Evolutionary conservation across 1,140 invertebrate genomes (phyloP).

Genomic region (Ericerus pela): DNA sequence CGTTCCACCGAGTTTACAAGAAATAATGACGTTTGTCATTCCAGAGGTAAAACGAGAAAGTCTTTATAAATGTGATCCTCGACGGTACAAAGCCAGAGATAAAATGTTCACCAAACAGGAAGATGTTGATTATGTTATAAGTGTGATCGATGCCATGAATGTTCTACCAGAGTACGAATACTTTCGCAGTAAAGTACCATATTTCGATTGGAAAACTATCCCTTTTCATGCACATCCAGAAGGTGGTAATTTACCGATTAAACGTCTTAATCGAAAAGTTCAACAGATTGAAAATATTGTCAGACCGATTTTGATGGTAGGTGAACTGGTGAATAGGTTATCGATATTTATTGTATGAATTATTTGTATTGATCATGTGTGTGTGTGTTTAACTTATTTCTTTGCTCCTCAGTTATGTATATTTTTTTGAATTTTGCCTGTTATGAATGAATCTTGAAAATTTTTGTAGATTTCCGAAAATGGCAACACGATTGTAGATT

Average conservation of each 20-base stretch:
- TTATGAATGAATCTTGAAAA: background rate
- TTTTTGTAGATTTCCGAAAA: constrained; percentile 21
- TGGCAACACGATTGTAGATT: constrained; percentile 65
- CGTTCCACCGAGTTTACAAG: too few species aligned
- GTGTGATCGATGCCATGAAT: constrained; percentile 14
- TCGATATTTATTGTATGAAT: background rate
- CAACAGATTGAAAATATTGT: constrained; percentile 79
- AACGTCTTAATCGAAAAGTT: constrained; percentile 59
- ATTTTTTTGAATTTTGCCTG: background rate
- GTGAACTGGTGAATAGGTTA: background rate
- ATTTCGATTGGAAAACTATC: constrained; percentile 46
- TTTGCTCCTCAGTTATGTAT: too few species aligned
- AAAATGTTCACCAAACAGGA: constrained; percentile 57
- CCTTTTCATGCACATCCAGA: constrained; percentile 57
- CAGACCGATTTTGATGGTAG: constrained; percentile 49
- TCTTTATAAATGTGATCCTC: constrained; percentile 64
- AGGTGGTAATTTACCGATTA: constrained; percentile 59
- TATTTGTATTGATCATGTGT: too few species aligned
- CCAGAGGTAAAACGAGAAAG: constrained; percentile 40
- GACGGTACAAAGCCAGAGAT: constrained; percentile 53
- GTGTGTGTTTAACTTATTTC: too few species aligned
- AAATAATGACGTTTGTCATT: too few species aligned
- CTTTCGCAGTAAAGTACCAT: constrained; percentile 28
- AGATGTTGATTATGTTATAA: constrained; percentile 41
- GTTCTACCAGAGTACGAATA: background rate